Conservation (phyloP, 2,888 invertebrate genomes). For the Lordiphosa fenestrarum region DNA sequence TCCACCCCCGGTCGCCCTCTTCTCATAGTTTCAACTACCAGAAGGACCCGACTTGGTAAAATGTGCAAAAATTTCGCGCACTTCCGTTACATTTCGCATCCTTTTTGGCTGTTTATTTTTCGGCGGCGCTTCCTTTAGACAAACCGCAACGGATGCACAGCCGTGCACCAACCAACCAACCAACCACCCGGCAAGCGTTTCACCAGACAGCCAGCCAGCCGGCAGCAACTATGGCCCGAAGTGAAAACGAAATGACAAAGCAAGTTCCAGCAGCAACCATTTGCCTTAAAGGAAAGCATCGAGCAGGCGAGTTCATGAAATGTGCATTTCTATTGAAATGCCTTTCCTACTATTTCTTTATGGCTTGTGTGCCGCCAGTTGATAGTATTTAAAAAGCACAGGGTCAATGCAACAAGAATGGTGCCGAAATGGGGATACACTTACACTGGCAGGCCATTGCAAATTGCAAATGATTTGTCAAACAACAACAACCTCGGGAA, state of each 20-base stretch:
- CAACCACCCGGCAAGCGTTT: too few species aligned
- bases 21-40: conserved; percentile 2
- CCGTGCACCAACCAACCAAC: conserved; percentile 18
- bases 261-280: conserved; percentile 47
- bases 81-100: conserved; percentile 70
- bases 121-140: conserved; percentile 58
- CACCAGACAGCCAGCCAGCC: neutral
- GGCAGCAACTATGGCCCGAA: conserved; percentile 11
- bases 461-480: too few species aligned
- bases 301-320: conserved; percentile 45
- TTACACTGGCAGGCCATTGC: too few species aligned
- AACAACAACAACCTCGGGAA: too few species aligned
- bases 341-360: conserved; percentile 5
- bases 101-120: conserved; percentile 61
- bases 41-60: conserved; percentile 34
- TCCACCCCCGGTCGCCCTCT: neutral
- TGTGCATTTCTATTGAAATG: conserved; percentile 27
- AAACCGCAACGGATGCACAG: conserved; percentile 63
- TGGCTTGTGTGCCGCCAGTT: neutral
- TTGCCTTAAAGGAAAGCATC: conserved; percentile 31
- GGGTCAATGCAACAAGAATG: too few species aligned
- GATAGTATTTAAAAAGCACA: too few species aligned
- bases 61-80: conserved; percentile 66
- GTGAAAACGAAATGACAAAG: conserved; percentile 50
- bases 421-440: too few species aligned